These are phyloP conservation scores for Xestia c-nigrum DNA, from an alignment of 2,888 invertebrate species.

Conservation along the genomic window DNA sequence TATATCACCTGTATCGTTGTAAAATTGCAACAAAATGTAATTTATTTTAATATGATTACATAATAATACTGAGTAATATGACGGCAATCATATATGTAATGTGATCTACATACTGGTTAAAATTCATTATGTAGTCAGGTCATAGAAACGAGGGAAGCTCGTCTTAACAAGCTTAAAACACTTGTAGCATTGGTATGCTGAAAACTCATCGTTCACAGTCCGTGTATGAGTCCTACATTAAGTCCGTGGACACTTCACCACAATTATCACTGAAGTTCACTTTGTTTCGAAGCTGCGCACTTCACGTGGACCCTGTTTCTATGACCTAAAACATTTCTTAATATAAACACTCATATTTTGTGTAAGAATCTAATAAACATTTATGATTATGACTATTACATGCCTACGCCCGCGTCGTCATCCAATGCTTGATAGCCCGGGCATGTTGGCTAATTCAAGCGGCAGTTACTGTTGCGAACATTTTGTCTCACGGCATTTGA, in stretches of 20 bases:
- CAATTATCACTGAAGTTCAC: slow-evolving; percentile 1
- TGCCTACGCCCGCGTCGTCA: background rate
- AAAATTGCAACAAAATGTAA: slow-evolving; percentile 35
- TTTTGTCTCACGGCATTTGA: background rate
- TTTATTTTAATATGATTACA: slow-evolving; percentile 11
- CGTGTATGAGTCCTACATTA: background rate
- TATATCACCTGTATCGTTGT: slow-evolving; percentile 4
- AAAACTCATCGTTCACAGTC: background rate
- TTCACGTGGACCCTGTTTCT: slow-evolving; percentile 14
- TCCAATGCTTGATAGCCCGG: background rate
- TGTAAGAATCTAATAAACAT: slow-evolving; percentile 1
- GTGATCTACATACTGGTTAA: slow-evolving; percentile 24
- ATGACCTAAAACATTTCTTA: slow-evolving; percentile 39
- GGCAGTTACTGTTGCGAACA: background rate
- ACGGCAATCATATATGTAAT: slow-evolving; percentile 29
- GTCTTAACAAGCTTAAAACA: background rate
- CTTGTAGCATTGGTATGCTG: background rate
- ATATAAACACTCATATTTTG: slow-evolving; percentile 26
- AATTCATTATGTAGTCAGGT: slow-evolving; percentile 45
- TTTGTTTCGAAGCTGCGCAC: background rate
- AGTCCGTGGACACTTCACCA: background rate
- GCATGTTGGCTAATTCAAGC: background rate
- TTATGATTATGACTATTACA: background rate
- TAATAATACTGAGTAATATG: slow-evolving; percentile 23
- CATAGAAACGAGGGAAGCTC: slow-evolving; percentile 10